Base-by-base conservation (phyloP, 37 sponge, comb jelly and placozoan species). In the Crambe crambe region DNA sequence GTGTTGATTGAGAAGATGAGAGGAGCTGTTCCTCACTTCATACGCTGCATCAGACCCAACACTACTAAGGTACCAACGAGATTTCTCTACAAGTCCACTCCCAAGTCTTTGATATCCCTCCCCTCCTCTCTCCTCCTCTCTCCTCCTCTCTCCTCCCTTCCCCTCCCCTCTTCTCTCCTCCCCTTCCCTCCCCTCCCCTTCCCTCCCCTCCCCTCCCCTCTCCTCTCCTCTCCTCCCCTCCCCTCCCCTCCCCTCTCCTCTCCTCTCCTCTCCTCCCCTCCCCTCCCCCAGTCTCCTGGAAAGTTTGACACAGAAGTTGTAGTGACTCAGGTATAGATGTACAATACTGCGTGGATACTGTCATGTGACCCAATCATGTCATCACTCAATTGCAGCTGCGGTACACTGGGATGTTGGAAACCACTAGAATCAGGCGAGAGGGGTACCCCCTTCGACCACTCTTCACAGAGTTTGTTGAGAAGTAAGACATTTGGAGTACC, bases 1-100 rank as follows among this genome's bases (percentile, higher is more conserved):
- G 86, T 93, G 32, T 58, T 93, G 80, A 85, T 89, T 58, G 93
- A 93, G 80, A 93, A 93, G 86, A 85, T 93, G 86, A 93, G 73
- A 43, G 68, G 54, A 22, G 82, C 83, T 37, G 72, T 60, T 15
- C 93, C 93, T 73, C 93, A 93, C 66, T 93, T 93, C 62, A 65
- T 93, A 3, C 89, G 93, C 40, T 93, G 93, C 79, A 89, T 93
- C 74, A 93, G 85, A 64, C 93, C 93, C 20, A 93, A 89, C 71
- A 76, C 62, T 22, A 32, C 27, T 39, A 93, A 93, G 90, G 88
- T 86, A 68, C 8, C 10, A 39, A n/a, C 56, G 15, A 61, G 63
- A 6, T 77, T n/a, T n/a, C n/a, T n/a, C n/a, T n/a, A n/a, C n/a
- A n/a, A n/a, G n/a, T n/a, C n/a, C n/a, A n/a, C n/a, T n/a, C n/a